Conservation (phyloP, 2,113 vertebrate genomes). For the Galeopterus variegatus region DNA sequence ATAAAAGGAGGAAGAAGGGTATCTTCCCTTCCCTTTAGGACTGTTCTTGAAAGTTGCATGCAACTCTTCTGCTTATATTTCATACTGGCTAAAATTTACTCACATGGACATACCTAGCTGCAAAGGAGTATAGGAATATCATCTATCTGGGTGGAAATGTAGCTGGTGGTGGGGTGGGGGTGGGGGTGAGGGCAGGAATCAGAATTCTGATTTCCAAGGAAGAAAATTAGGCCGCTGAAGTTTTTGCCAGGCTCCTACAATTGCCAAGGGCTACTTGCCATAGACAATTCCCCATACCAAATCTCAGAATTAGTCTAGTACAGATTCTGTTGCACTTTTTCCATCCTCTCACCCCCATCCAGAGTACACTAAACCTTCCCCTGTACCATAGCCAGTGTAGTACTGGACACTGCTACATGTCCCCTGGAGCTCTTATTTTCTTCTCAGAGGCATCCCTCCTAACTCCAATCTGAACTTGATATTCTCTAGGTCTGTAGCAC, state of each 20-base stretch:
- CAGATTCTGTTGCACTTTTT: background rate
- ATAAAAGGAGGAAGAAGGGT: background rate
- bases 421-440: background rate
- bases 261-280: background rate
- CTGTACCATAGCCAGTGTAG: background rate
- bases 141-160: background rate
- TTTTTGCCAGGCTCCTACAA: background rate
- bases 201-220: background rate
- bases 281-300: background rate
- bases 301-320: background rate
- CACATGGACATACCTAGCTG: background rate
- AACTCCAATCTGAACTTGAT: background rate
- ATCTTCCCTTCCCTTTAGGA: conserved; percentile 1
- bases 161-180: too few species aligned
- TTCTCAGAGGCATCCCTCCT: background rate
- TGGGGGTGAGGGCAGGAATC: background rate
- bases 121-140: background rate
- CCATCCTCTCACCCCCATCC: too few species aligned
- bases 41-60: background rate
- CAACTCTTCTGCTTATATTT: background rate
- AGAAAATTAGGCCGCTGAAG: background rate
- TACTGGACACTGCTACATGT: background rate
- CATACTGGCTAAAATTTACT: background rate
- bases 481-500: background rate
- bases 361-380: background rate